Evolutionary conservation across 2,888 invertebrate species (phyloP).

Genomic region (Quadroppia sp.): DNA sequence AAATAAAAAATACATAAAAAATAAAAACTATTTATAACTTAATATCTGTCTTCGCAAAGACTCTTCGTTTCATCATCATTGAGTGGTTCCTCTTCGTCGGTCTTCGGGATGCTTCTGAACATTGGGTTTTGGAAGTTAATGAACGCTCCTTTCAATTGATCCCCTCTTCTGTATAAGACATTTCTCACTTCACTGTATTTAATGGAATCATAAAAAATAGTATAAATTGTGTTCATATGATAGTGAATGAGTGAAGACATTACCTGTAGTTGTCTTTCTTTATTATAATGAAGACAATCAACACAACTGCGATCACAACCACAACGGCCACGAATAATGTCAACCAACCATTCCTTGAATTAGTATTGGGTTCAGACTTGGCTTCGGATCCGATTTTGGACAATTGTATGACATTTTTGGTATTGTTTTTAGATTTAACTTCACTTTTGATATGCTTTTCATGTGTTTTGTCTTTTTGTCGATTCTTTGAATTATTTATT

Average conservation of each 20-base stretch:
- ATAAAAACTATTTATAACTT: not conserved
- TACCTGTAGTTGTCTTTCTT: slow-evolving; percentile 31
- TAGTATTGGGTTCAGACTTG: not conserved
- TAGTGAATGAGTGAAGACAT: too few species aligned
- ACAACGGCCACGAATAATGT: not conserved
- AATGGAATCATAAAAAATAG: not conserved
- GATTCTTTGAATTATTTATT: too few species aligned
- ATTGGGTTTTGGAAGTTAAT: slow-evolving; percentile 10
- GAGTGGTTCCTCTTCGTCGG: slow-evolving; percentile 7
- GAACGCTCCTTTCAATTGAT: slow-evolving; percentile 29
- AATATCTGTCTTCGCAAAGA: slow-evolving; percentile 1
- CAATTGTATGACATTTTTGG: not conserved
- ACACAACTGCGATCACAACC: not conserved
- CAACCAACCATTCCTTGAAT: not conserved
- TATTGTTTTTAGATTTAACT: not conserved
- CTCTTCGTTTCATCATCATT: not conserved
- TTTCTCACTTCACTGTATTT: not conserved
- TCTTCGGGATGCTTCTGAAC: not conserved
- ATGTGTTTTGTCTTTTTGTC: too few species aligned
- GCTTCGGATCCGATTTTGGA: not conserved
- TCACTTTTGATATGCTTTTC: too few species aligned
- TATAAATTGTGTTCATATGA: too few species aligned
- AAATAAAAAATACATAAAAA: not conserved
- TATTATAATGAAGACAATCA: not conserved
- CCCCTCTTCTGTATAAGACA: slow-evolving; percentile 18